These are phyloP conservation scores for Tenodera sinensis DNA, from an alignment of 2,888 invertebrate species.

Conservation along the genomic window DNA sequence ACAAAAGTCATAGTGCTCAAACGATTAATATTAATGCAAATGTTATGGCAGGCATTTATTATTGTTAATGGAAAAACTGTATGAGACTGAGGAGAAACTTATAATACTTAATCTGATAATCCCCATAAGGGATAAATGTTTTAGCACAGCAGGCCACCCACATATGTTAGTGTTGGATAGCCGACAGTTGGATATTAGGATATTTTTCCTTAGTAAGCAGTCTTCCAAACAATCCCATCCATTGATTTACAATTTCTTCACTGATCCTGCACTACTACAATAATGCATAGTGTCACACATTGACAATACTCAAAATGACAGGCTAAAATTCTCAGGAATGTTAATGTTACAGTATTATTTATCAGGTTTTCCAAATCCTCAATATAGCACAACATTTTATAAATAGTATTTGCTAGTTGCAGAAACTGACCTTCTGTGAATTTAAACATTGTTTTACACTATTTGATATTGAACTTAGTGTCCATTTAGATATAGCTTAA, in stretches of 20 bases:
- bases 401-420: neutral
- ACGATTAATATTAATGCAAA: neutral
- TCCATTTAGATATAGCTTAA: neutral
- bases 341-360: conserved; percentile 6
- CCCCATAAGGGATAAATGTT: neutral
- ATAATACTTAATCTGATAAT: neutral
- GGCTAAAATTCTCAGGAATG: conserved; percentile 12
- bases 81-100: neutral
- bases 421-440: neutral
- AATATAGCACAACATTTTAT: neutral
- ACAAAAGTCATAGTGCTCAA: neutral
- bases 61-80: neutral
- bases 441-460: neutral
- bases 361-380: neutral
- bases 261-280: neutral
- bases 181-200: neutral
- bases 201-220: neutral
- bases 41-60: neutral
- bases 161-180: neutral
- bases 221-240: neutral
- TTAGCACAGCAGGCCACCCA: neutral
- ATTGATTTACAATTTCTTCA: neutral
- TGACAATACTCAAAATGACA: conserved; percentile 8
- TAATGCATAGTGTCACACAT: neutral
- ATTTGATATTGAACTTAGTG: neutral